Percentiles rank a stretch among this genome's conserved stretches.
phyloP scores from a whole-genome alignment of 2,797 vertebrate species.

The Florisuga fusca region DNA sequence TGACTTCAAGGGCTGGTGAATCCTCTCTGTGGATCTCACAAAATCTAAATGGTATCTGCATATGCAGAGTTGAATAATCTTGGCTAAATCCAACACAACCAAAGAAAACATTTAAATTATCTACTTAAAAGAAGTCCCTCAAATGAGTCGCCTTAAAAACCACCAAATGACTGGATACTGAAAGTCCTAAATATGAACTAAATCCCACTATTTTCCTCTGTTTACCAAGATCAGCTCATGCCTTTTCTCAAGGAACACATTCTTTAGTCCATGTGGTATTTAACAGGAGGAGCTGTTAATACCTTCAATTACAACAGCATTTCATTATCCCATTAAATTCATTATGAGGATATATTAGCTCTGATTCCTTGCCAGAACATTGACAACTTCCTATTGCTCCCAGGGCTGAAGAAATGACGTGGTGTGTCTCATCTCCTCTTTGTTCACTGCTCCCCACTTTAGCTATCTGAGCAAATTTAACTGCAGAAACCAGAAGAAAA shows the following conservation, averaged over 20 bases:
- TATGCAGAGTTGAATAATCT: constrained; percentile 28
- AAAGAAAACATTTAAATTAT: constrained; percentile 25
- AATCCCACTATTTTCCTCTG: constrained; percentile 29
- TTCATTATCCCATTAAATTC: constrained; percentile 64
- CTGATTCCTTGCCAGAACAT: constrained; percentile 8
- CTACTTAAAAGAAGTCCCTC: constrained; percentile 18
- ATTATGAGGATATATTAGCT: constrained; percentile 27
- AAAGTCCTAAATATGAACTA: neutral
- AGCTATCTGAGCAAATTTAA: neutral
- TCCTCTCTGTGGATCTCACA: neutral
- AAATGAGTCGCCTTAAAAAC: constrained; percentile 1
- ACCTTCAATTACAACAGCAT: constrained; percentile 63
- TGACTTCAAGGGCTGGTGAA: neutral
- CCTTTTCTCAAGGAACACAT: constrained; percentile 40
- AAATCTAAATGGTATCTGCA: constrained; percentile 25
- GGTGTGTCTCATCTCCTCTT: neutral
- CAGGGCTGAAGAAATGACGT: neutral
- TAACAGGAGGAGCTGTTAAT: constrained; percentile 62
- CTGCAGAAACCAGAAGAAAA: neutral
- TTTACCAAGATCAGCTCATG: constrained; percentile 44
- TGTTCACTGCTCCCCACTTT: neutral
- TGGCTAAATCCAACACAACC: constrained; percentile 31
- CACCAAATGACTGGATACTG: neutral
- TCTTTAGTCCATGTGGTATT: constrained; percentile 36
- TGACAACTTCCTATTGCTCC: constrained; percentile 39